A percentile compares a stretch with the other conserved stretches of the same genome.
Conservation (phyloP, 2,113 vertebrate genomes). For the Gobio gobio region DNA sequence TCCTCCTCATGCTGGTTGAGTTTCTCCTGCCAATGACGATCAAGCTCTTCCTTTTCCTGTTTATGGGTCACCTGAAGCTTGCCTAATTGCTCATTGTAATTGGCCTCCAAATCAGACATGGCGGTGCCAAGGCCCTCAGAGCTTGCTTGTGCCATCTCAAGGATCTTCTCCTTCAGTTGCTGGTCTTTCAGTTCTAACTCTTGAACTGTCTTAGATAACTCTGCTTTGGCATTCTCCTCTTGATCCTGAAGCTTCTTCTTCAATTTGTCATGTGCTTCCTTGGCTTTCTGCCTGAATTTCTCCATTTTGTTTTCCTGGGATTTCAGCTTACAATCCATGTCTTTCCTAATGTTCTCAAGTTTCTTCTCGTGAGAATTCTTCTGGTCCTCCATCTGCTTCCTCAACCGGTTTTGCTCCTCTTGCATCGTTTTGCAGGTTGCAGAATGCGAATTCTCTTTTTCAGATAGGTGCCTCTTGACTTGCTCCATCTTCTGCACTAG, state of each 20-base stretch:
- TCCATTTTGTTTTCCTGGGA: slow-evolving; percentile 86
- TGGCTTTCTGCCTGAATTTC: slow-evolving; percentile 85
- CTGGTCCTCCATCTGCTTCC: slow-evolving; percentile 80
- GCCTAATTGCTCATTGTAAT: slow-evolving; percentile 86
- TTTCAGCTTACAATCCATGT: slow-evolving; percentile 86
- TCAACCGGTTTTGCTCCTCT: slow-evolving; percentile 70
- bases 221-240: slow-evolving; percentile 85
- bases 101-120: slow-evolving; percentile 83
- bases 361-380: slow-evolving; percentile 76
- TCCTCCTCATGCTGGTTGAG: slow-evolving; percentile 83
- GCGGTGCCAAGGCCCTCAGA: slow-evolving; percentile 83
- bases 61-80: slow-evolving; percentile 77
- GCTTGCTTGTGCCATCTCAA: slow-evolving; percentile 86
- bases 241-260: slow-evolving; percentile 88
- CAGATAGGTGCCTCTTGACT: slow-evolving; percentile 70
- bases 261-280: slow-evolving; percentile 87
- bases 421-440: slow-evolving; percentile 72
- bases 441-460: slow-evolving; percentile 77
- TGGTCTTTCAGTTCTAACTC: slow-evolving; percentile 88
- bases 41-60: slow-evolving; percentile 74
- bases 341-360: slow-evolving; percentile 73
- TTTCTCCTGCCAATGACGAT: slow-evolving; percentile 78
- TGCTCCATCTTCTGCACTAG: slow-evolving; percentile 72
- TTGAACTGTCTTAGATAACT: slow-evolving; percentile 84
- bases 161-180: slow-evolving; percentile 84